phyloP scores from a whole-genome alignment of 2,797 vertebrate genomes.

The Bradypus variegatus region DNA sequence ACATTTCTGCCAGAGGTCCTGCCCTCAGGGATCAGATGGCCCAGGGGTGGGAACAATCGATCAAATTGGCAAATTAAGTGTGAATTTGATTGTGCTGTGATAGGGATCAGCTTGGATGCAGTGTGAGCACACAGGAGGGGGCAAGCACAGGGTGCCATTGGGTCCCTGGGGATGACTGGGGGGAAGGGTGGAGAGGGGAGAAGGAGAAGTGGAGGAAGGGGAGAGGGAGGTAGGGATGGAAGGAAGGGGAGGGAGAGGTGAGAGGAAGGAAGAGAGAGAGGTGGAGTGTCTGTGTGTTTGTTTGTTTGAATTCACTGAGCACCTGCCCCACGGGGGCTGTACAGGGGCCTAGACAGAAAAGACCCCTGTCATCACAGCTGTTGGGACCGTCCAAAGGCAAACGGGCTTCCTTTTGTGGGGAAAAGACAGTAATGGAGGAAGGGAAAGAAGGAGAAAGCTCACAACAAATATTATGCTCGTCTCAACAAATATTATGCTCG shows the following conservation, averaged over 20 bases:
- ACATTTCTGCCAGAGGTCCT: neutral
- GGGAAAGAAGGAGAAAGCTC: neutral
- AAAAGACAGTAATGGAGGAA: neutral
- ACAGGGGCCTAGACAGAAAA: neutral
- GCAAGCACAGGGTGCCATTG: too few relatives aligned
- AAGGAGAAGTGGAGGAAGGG: neutral
- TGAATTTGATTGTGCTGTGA: neutral
- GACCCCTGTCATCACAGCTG: neutral
- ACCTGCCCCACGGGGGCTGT: accelerated
- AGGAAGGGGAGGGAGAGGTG: neutral
- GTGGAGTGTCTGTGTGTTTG: neutral
- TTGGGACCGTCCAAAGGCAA: neutral
- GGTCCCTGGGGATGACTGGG: neutral
- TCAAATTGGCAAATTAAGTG: neutral
- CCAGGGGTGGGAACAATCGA: neutral
- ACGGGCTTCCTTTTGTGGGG: neutral
- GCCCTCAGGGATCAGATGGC: neutral
- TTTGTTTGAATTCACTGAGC: neutral
- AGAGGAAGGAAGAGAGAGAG: neutral
- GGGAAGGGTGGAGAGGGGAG: neutral
- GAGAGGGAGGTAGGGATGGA: neutral
- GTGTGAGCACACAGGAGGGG: neutral
- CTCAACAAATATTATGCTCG: neutral
- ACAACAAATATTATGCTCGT: neutral
- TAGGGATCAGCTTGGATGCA: neutral